Base-by-base conservation (phyloP, 2,888 invertebrate genomes). In the Eupithecia vulgata region DNA sequence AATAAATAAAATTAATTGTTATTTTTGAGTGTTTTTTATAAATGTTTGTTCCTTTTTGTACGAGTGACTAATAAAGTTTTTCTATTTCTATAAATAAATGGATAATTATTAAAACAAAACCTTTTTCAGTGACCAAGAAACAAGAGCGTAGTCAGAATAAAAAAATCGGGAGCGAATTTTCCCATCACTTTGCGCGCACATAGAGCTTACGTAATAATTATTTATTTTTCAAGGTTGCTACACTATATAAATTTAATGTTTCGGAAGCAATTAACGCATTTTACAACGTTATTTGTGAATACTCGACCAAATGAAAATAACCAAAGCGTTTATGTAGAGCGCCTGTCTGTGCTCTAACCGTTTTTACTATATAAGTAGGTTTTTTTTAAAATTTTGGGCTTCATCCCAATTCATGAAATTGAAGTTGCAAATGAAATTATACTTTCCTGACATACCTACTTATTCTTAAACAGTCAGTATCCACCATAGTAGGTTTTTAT, bases 191-290 rank as follows among this genome's bases (percentile, higher is more conserved):
- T 8, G 30, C n/a, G 10, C 45, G 45, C 62, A 48, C 71, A 72
- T 40, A 42, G 21, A 69, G 69, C 69, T 78, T 77, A 78, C 78
- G 79, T 75, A 78, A 79, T 76, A 76, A 80, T 80, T 77, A 80
- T 80, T 78, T 77, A 76, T 79, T 79, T 78, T 76, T 75, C 78
- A 80, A 79, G 80, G 80, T 57, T 76, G 65, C 68, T 45, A 71
- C 68, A 76, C 79, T 79, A 77, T 77, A 79, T 75, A 71, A 71
- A 75, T 80, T 80, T 78, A 75, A 78, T 80, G 80, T 79, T 80
- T 79, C 74, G 78, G 79, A 80, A 80, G 78, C 71, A 78, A 78
- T 80, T 80, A 80, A 79, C 74, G 59, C 72, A 71, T 76, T 76
- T 79, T 79, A 79, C 74, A 72, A 71, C 77, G 65, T 57, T 67